These are phyloP conservation scores for Zoanthus sociatus DNA, from an alignment of 92 coral and sea anemone species.

Conservation along the genomic window DNA sequence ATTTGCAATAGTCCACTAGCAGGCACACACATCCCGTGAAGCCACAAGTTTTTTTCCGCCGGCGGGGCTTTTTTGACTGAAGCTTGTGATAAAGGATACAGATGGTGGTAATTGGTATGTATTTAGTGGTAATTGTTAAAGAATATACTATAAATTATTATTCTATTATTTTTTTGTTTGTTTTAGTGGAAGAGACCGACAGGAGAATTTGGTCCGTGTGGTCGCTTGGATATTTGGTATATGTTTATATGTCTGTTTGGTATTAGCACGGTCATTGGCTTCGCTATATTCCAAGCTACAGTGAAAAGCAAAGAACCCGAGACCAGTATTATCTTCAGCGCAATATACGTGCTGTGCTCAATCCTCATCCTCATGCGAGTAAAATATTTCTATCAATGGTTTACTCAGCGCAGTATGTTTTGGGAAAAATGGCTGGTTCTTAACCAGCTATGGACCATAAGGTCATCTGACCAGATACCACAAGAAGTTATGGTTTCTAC, in stretches of 20 bases:
- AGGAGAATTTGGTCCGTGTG: conserved; percentile 88
- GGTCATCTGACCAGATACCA: conserved; percentile 38
- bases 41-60: too few species aligned
- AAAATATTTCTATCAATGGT: conserved; percentile 93
- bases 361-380: conserved; percentile 84
- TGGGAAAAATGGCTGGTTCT: conserved; percentile 91
- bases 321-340: conserved; percentile 84
- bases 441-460: conserved; percentile 86
- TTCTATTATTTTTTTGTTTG: not conserved
- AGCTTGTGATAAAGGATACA: too few species aligned
- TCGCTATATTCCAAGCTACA: conserved; percentile 80
- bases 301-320: conserved; percentile 81
- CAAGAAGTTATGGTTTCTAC: conserved; percentile 39
- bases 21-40: too few species aligned
- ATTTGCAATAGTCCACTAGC: too few species aligned
- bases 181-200: conserved; percentile 95
- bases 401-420: conserved; percentile 79
- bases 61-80: too few species aligned
- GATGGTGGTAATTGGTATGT: not conserved
- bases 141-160: not conserved
- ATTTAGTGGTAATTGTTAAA: not conserved
- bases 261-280: conserved; percentile 81
- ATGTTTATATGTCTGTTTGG: conserved; percentile 84
- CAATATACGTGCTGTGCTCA: conserved; percentile 91
- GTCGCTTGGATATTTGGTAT: conserved; percentile 92